Percentiles rank a stretch among this genome's conserved stretches.
Evolutionary conservation across 1,140 invertebrate genomes (phyloP).

Genomic region (Pachypeltis micranthus): DNA sequence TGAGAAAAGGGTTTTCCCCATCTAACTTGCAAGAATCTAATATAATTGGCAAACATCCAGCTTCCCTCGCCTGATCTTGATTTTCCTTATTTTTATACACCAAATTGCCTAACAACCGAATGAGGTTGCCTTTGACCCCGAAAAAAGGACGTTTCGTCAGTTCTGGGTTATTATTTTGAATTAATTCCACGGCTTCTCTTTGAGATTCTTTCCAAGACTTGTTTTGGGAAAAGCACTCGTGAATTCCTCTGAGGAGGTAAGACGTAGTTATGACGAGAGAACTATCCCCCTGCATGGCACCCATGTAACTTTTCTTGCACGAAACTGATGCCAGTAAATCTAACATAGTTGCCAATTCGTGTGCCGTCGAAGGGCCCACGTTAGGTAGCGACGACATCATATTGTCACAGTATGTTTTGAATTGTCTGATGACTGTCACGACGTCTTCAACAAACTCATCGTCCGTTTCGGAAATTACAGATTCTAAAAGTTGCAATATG

Average conservation of each 20-base stretch:
- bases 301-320: background rate
- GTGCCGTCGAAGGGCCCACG: background rate
- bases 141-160: background rate
- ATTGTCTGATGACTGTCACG: background rate
- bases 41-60: background rate
- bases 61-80: background rate
- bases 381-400: background rate
- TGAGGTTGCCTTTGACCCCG: background rate
- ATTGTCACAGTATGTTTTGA: background rate
- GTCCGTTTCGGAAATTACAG: background rate
- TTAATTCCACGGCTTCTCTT: background rate
- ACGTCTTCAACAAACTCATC: background rate
- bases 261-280: background rate
- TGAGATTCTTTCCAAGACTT: background rate
- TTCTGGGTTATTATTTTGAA: background rate
- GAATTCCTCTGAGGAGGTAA: background rate
- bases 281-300: background rate
- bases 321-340: background rate
- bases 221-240: background rate
- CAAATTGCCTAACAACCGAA: background rate
- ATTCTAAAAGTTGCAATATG: background rate
- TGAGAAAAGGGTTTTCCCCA: background rate
- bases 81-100: background rate
- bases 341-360: background rate
- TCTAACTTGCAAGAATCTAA: background rate